Base-by-base conservation (phyloP, 2,797 vertebrate genomes). In the Tenualosa thibaudeaui region DNA sequence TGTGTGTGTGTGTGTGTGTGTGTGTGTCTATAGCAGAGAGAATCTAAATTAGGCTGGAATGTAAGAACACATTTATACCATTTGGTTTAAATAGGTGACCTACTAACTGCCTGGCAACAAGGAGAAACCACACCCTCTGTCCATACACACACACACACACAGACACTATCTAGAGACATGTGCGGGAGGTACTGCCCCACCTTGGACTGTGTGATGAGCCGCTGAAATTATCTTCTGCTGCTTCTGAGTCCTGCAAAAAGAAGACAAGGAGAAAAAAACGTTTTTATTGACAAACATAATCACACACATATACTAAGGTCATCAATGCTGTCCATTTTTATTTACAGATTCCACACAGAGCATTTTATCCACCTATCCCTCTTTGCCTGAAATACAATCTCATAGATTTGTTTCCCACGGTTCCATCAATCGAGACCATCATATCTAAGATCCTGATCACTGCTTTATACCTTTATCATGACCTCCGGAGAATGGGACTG, bases 81-180 rank as follows among this genome's bases (percentile, higher is more conserved):
- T 5, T 78, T 17, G 19, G 40, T 78, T 78, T 78, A 82, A 86
- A n/a, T 82, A 58, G 83, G 60, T 84, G 71, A 78, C 71, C 71
- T 46, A 78, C 71, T 43, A 78, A 78, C 71, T 78, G 37, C 71
- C 71, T 78, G 37, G 71, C 71, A 78, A 78, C 71, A 46, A 43
- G 37, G 40, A 43, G 37, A n/a, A 19, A 78, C 71, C 71, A 78
- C 40, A 46, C 71, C 71, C 37, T 46, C 40, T 46, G 37, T 75
- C 37, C 31, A 13, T 24, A 68, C 9, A 31, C 60, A 50, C 78
- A n/a, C 46, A 17, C 84, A 24, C 56, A 43, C n/a, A 58, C 26
- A 54, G 37, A 60, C 7, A 10, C 8, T 19, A 78, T 31, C 62
- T 40, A 37, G 65, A 71, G 65, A 71, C 26, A 17, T 75, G 68